Evolutionary conservation across 2,888 invertebrate species (phyloP), one percentile per base, ranked within the genome.

Genomic region (Thera obeliscata): DNA sequence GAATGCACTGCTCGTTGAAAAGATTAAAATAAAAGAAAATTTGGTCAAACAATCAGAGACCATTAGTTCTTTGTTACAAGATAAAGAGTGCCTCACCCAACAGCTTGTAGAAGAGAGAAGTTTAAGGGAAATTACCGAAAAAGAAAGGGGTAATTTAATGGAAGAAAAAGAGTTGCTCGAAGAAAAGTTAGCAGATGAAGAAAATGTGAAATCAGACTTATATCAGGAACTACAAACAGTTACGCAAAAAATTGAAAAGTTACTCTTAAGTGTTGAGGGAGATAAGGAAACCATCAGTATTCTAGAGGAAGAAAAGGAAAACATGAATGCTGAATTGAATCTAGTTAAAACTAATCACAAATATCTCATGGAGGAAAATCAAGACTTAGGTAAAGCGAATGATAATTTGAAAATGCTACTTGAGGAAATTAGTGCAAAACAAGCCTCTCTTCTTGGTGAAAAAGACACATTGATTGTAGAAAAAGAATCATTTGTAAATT

Each of bases 101-200:
- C 80, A 85, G 49, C 69, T 85, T 38, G 66, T 80, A 0, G 84
- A 86, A 76, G 85, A 86, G 65, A 81, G 76, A 72, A 75, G 79
- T 5, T 70, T 75, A 0, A 82, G 78, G 67, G 76, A 83, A 63
- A 71, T 82, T 56, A 72, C 73, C 2, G 82, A 84, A 61, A 80
- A 81, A 56, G 85, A 85, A 74, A 81, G 78, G 55, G 74, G 77
- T 43, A 76, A 74, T 43, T 61, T 76, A 55, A 43, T 61, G 48
- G 58, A 72, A 54, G 78, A 81, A 65, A 81, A 74, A 73, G 73
- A 72, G n/a, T 66, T 70, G 48, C 60, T 76, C 64, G 74, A 76
- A 65, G 61, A 72, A 52, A 76, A 67, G 55, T 11, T 80, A 4
- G 35, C 11, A 54, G 49, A 67, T 50, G 61, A 46, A 41, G 63